Percentiles rank a stretch among this genome's conserved stretches.
These are phyloP conservation scores for Fopius arisanus DNA, from an alignment of 1,140 invertebrate species.

Conservation along the genomic window DNA sequence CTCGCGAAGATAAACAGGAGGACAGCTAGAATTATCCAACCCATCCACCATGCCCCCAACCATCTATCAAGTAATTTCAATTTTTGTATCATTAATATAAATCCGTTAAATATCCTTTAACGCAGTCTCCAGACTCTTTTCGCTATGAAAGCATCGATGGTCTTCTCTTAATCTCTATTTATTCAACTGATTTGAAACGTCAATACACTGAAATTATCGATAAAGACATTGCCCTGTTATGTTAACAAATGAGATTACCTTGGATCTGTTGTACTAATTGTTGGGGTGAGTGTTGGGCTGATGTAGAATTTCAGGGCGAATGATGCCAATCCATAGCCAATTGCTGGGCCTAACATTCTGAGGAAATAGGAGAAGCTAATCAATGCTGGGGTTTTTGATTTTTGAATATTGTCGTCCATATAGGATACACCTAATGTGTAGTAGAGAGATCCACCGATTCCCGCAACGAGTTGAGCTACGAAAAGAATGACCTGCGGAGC, in stretches of 20 bases:
- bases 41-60: constrained; percentile 83
- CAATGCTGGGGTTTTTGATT: constrained; percentile 73
- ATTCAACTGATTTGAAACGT: not conserved
- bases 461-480: constrained; percentile 72
- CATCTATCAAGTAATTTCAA: constrained; percentile 58
- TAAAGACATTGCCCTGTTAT: not conserved
- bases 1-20: constrained; percentile 71
- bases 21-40: constrained; percentile 76
- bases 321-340: constrained; percentile 76
- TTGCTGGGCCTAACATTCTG: constrained; percentile 75
- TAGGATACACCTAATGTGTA: constrained; percentile 76
- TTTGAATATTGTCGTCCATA: constrained; percentile 77
- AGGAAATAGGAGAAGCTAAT: constrained; percentile 76
- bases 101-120: too few relatives aligned
- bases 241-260: constrained; percentile 50
- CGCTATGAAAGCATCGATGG: not conserved
- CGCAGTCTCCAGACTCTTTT: not conserved
- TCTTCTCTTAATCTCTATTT: not conserved
- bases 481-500: constrained; percentile 71
- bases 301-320: constrained; percentile 76
- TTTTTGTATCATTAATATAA: too few relatives aligned
- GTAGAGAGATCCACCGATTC: constrained; percentile 72
- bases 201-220: constrained; percentile 17
- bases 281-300: constrained; percentile 73
- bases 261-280: constrained; percentile 74